These are phyloP conservation scores for Hydrozoanthus tunicans DNA, from an alignment of 64 coral and sea anemone genomes.

Conservation along the genomic window DNA sequence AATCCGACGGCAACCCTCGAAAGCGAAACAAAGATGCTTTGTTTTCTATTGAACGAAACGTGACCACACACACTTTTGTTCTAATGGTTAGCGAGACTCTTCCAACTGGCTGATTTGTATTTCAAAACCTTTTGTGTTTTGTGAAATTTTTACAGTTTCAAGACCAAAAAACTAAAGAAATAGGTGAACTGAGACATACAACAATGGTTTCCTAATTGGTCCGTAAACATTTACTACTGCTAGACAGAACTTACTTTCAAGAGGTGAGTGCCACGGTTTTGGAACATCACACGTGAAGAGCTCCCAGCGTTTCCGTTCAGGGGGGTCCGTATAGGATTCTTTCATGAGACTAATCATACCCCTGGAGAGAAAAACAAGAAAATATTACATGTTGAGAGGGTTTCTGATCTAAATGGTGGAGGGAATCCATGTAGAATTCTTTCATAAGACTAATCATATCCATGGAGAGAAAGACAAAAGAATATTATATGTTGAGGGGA, in stretches of 20 bases:
- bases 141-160: no score
- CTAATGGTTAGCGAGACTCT: no score
- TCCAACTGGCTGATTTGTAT: no score
- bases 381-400: background rate
- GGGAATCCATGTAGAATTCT: background rate
- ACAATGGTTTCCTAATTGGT: no score
- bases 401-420: background rate
- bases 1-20: no score
- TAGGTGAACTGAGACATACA: no score
- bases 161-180: no score
- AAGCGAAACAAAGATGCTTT: no score
- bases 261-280: conserved; percentile 87
- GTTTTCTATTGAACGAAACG: no score
- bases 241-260: conserved; percentile 57
- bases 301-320: conserved; percentile 72
- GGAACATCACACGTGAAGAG: conserved; percentile 81
- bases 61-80: no score
- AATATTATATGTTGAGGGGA: background rate
- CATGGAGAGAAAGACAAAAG: background rate
- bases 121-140: no score
- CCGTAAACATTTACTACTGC: no score
- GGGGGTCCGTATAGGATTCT: conserved; percentile 77
- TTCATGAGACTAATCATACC: conserved; percentile 77
- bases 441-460: conserved; percentile 70
- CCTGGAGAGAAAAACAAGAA: conserved; percentile 21